Conservation (phyloP, 2,797 vertebrate species). For the Euthynnus affinis region DNA sequence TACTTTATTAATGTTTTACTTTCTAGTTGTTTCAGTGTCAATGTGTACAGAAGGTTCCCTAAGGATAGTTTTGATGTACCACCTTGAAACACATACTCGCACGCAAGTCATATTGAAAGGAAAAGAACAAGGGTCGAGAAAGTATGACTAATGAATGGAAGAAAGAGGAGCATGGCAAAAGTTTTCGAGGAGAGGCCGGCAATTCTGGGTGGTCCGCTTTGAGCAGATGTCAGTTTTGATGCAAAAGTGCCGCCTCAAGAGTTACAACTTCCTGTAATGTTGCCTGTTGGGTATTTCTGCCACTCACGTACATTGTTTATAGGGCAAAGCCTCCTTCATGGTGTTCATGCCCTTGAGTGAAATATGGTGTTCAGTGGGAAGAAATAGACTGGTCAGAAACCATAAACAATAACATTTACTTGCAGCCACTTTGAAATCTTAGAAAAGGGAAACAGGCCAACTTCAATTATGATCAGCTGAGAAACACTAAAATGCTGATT, state of each 20-base stretch:
- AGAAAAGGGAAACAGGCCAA: constrained; percentile 18
- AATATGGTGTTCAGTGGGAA: constrained; percentile 54
- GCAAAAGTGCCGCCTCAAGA: constrained; percentile 43
- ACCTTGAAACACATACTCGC: constrained; percentile 45
- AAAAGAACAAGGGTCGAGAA: constrained; percentile 57
- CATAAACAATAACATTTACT: constrained; percentile 59
- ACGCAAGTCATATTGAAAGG: constrained; percentile 40
- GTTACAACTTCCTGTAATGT: constrained; percentile 64
- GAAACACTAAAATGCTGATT: background rate
- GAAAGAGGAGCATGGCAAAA: constrained; percentile 48
- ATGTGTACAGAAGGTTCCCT: background rate
- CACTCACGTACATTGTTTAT: constrained; percentile 63
- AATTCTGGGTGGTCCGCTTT: constrained; percentile 75
- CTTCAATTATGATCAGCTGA: constrained; percentile 11
- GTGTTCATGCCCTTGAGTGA: constrained; percentile 63
- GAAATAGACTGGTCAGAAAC: constrained; percentile 60
- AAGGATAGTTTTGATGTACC: constrained; percentile 10
- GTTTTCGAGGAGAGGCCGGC: constrained; percentile 26
- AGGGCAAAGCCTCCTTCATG: constrained; percentile 46
- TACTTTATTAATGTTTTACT: background rate
- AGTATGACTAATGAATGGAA: constrained; percentile 67
- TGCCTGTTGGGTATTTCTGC: constrained; percentile 67
- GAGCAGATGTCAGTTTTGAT: constrained; percentile 67
- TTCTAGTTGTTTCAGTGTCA: constrained; percentile 5
- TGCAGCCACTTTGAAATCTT: constrained; percentile 38